phyloP scores from a whole-genome alignment of 2,797 vertebrate genomes.

The Labroides dimidiatus region DNA sequence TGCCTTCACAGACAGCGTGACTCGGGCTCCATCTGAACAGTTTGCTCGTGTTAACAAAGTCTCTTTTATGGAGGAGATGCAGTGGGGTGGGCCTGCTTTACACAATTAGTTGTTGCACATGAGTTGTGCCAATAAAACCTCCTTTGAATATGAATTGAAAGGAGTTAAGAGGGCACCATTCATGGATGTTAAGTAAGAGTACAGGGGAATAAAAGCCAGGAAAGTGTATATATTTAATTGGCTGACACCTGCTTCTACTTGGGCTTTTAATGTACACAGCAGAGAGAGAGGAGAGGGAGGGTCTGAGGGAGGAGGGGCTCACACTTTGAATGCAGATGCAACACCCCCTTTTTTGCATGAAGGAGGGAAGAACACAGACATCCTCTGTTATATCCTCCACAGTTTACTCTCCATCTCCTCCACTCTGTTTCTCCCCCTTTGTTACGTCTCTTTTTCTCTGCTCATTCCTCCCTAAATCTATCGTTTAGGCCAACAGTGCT shows the following conservation, averaged over 20 bases:
- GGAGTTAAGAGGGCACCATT: slow-evolving; percentile 76
- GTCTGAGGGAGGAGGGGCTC: slow-evolving; percentile 56
- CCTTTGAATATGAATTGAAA: slow-evolving; percentile 77
- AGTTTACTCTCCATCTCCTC: slow-evolving; percentile 51
- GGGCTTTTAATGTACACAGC: slow-evolving; percentile 74
- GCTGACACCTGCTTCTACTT: slow-evolving; percentile 79
- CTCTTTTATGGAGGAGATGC: slow-evolving; percentile 61
- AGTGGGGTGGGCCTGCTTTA: slow-evolving; percentile 47
- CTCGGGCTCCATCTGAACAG: slow-evolving; percentile 62
- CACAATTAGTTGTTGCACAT: slow-evolving; percentile 68
- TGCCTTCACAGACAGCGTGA: slow-evolving; percentile 59
- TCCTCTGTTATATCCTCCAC: slow-evolving; percentile 64
- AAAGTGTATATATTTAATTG: slow-evolving; percentile 81
- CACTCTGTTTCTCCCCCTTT: slow-evolving; percentile 24
- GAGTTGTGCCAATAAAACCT: slow-evolving; percentile 75
- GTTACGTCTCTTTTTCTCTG: slow-evolving; percentile 35
- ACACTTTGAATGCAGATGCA: slow-evolving; percentile 76
- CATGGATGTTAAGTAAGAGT: slow-evolving; percentile 73
- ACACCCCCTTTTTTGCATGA: slow-evolving; percentile 66
- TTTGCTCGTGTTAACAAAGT: slow-evolving; percentile 75
- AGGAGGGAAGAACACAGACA: slow-evolving; percentile 62
- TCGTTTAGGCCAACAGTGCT: slow-evolving; percentile 20
- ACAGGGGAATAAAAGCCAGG: slow-evolving; percentile 69
- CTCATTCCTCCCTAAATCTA: slow-evolving; percentile 30
- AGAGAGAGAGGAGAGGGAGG: slow-evolving; percentile 43